Conservation (phyloP, 1,140 invertebrate species). For the Atopsyche davidsoni region DNA sequence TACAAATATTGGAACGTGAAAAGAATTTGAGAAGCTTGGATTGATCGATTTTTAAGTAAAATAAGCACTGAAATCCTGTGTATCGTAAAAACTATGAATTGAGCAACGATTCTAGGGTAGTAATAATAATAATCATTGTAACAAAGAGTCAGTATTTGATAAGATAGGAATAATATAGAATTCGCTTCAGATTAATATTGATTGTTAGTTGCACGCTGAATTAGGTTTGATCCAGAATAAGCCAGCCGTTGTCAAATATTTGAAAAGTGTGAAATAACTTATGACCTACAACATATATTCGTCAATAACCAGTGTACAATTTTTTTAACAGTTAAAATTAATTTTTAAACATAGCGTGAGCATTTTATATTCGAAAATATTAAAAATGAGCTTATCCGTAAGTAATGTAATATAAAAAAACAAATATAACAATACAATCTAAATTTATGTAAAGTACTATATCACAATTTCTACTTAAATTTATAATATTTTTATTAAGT, state of each 20-base stretch:
- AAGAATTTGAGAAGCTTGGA: too few species aligned
- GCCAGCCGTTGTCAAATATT: background rate
- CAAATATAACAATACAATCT: conserved; percentile 27
- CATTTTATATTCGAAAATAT: conserved; percentile 2
- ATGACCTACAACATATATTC: conserved; percentile 1
- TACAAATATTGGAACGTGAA: too few species aligned
- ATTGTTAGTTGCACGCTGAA: conserved; percentile 5
- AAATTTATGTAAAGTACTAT: conserved; percentile 29
- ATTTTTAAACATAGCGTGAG: conserved; percentile 2
- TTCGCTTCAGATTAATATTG: conserved; percentile 1
- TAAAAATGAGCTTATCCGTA: conserved; percentile 1
- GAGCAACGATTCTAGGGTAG: background rate
- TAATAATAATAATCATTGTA: conserved; percentile 3
- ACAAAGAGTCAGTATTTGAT: background rate
- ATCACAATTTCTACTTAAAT: conserved; percentile 31
- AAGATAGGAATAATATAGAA: conserved; percentile 5
- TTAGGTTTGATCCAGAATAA: background rate
- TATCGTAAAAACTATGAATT: too few species aligned
- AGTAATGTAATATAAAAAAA: conserved; percentile 22
- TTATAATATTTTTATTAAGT: conserved; percentile 15
- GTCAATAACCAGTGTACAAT: conserved; percentile 1
- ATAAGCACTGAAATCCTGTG: too few species aligned
- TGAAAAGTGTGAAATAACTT: conserved; percentile 5
- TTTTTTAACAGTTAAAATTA: background rate
- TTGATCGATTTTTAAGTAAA: too few species aligned